Base-by-base conservation (phyloP, 2,113 vertebrate species). In the Odocoileus virginianus region DNA sequence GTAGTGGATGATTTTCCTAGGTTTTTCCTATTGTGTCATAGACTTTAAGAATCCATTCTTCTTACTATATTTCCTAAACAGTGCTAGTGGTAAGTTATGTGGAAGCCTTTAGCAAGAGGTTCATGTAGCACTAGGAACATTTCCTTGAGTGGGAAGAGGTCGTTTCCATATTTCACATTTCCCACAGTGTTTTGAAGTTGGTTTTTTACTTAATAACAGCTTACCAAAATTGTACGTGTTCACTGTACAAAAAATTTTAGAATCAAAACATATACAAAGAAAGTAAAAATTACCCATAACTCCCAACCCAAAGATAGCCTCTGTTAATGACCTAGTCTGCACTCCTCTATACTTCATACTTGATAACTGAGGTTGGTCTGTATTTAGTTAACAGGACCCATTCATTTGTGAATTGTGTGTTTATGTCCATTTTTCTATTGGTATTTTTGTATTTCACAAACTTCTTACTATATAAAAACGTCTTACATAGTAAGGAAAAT, bases 401-500 rank as follows among this genome's bases (percentile, higher is more conserved):
- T 47, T 88, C 19, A 58, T 96, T 95, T 91, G 47, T 94, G 58
- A 92, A 76, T 83, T 86, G 21, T 90, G 19, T 83, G 47, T 87
- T 83, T 78, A 14, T 89, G 14, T 61, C 84, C n/a, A 47, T 93
- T 96, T 96, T 94, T 67, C 74, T 95, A 9, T 85, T 76, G 43
- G 74, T 54, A 30, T 64, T 92, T 95, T 97, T 97, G 25, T 97
- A 76, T 91, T 94, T 95, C 50, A 83, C 61, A 93, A 40, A 85
- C 67, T 94, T 57, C 71, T 93, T 81, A 55, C 45, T 97, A 11
- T 61, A 21, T 85, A 74, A 58, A 82, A 94, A 47, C 7, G 19
- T 54, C 28, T 78, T 93, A n/a, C 25, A 36, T 57, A 40, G 19
- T 71, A 95, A 93, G 40, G 54, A 90, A 91, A 87, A n/a, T 64